Base-by-base conservation (phyloP, 2,113 vertebrate genomes). In the Amazona vittata region DNA sequence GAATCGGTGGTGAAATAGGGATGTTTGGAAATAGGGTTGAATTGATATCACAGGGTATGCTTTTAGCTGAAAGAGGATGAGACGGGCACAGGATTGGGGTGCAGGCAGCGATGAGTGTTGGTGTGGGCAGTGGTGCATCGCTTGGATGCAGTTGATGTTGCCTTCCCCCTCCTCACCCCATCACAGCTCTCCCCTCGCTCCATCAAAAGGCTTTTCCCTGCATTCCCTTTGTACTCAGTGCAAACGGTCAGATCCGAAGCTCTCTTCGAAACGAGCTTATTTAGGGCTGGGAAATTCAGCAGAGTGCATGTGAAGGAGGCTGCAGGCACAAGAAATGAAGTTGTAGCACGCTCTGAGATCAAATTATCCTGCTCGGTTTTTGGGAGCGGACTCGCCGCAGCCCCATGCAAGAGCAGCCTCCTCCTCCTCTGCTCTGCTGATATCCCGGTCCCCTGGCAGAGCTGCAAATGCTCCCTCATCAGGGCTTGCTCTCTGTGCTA, bases 271-370 rank as follows among this genome's bases (percentile, higher is more conserved):
- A 35, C 6, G 7, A 29, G 50, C 76, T 86, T 28, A 12, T 52
- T 9, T 62, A 90, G 74, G 76, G 37, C 80, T 49, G 1, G 83
- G 92, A 95, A 83, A 88, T 90, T 93, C 19, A 68, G 64, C 78
- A 57, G 81, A 95, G 87, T 28, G 90, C 89, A 15, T 41, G 64
- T 81, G 90, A 90, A 96, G 95, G 94, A 91, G 93, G 88, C 82
- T 63, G 94, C 91, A 83, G 82, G 75, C 86, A 64, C n/a, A 21
- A 46, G 79, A 73, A 65, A 74, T 39, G 53, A 41, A 90, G 68
- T 11, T 7, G 70, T 81, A 74, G 91, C 68, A 3, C 21, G 10
- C 55, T 44, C 43, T 0, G 4, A 71, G 86, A 96, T 94, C 92
- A 93, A 92, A 96, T 94, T 64, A 91, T 95, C 83, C 84, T 88